These are phyloP conservation scores for Dryoscopus gambensis DNA, from an alignment of 2,113 vertebrate species.

Conservation along the genomic window DNA sequence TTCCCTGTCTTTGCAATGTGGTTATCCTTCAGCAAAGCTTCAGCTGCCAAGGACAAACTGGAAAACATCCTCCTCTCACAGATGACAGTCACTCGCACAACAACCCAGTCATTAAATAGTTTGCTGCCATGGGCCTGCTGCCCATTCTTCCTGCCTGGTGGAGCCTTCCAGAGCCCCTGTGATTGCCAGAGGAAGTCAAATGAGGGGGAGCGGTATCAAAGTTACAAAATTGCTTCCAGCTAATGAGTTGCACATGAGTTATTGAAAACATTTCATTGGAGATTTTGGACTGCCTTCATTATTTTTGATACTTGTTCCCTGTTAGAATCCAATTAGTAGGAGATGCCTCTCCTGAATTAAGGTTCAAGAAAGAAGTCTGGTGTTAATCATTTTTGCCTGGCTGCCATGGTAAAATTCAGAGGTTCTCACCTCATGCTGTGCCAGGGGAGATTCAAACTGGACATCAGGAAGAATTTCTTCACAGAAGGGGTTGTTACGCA, in stretches of 20 bases:
- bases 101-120: constrained; percentile 14
- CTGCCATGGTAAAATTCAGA: background rate
- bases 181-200: background rate
- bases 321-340: background rate
- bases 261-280: background rate
- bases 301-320: background rate
- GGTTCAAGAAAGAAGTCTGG: background rate
- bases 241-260: background rate
- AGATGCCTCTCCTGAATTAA: background rate
- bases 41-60: constrained; percentile 6
- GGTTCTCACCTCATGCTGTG: background rate
- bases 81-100: constrained; percentile 9
- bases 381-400: background rate
- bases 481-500: background rate
- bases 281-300: background rate
- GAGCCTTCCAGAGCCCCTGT: background rate
- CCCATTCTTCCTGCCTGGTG: background rate
- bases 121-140: background rate
- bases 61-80: constrained; percentile 45
- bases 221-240: background rate
- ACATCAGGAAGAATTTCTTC: background rate
- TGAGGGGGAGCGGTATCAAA: background rate
- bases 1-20: background rate
- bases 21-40: background rate
- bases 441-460: background rate